Evolutionary conservation across 2,113 vertebrate genomes (phyloP), one percentile per base, ranked within the genome.

Genomic region (Megaceryle torquata): DNA sequence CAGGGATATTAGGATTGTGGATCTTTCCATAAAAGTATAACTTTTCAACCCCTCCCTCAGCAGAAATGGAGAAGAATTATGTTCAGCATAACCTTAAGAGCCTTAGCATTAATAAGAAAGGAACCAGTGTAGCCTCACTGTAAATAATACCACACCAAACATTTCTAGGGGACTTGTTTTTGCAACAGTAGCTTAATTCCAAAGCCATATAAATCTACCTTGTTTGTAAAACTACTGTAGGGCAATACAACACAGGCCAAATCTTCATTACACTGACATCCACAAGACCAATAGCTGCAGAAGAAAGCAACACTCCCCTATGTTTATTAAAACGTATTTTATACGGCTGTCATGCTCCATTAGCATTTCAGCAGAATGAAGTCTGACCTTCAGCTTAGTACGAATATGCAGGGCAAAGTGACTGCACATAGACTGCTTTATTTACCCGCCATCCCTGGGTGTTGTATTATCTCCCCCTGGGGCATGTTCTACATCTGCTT

Each of bases 201-300:
- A 86, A 91, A 87, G 83, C 48, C 21, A 12, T 81, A 95, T 93
- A 96, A 96, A 95, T 88, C 91, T 89, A 89, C 78, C 74, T 74
- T 92, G 89, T 94, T 95, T 95, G 89, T 95, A 95, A 96, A 96
- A 94, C 95, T 96, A 91, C 92, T 67, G 91, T 70, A 91, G 61
- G 44, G 67, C 68, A 95, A 51, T 63, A 50, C 71, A 91, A 57
- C 50, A 26, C 33, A 80, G 41, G 81, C 86, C 75, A 95, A 95
- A 89, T 31, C 65, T 82, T 93, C 2, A 0, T 86, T 92, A 31
- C 63, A 51, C 83, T 89, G 88, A 91, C 86, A 61, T 69, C 29
- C 48, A 37, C 1, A 29, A 96, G 85, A 92, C 65, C 6, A 31
- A 93, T 78, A 88, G 70, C 44, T 88, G 61, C 59, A 95, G 83